These are phyloP conservation scores for Globodera ellingtonae DNA, from an alignment of 1,140 invertebrate genomes.

Conservation along the genomic window DNA sequence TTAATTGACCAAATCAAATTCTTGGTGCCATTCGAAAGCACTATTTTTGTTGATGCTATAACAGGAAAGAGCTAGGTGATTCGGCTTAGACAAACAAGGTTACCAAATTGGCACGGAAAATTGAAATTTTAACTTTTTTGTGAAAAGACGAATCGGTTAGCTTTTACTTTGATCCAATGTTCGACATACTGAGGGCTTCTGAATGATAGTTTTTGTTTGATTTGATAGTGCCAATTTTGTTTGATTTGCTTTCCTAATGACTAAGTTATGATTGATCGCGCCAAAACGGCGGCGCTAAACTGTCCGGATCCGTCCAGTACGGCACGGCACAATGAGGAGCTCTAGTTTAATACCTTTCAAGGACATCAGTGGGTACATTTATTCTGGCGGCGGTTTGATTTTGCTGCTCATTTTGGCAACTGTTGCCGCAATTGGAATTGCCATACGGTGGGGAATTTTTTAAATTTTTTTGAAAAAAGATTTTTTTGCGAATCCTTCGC, in stretches of 20 bases:
- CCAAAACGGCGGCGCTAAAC: background rate
- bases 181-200: background rate
- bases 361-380: conserved; percentile 30
- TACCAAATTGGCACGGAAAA: no score
- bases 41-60: no score
- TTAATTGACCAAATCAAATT: background rate
- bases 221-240: no score
- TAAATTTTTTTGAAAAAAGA: background rate
- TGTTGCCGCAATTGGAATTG: conserved; percentile 26
- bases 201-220: no score
- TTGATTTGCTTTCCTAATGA: no score
- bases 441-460: conserved; percentile 28
- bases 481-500: no score
- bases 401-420: conserved; percentile 28
- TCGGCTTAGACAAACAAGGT: no score
- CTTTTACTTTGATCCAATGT: background rate
- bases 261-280: background rate
- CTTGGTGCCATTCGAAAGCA: background rate
- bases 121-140: background rate
- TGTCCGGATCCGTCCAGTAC: background rate
- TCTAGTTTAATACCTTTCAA: background rate
- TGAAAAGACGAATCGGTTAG: background rate
- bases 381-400: conserved; percentile 29
- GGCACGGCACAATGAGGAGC: background rate
- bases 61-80: no score